Percentiles rank a stretch among this genome's conserved stretches.
Conservation (phyloP, 2,888 invertebrate genomes). For the Mylabris sibirica region DNA sequence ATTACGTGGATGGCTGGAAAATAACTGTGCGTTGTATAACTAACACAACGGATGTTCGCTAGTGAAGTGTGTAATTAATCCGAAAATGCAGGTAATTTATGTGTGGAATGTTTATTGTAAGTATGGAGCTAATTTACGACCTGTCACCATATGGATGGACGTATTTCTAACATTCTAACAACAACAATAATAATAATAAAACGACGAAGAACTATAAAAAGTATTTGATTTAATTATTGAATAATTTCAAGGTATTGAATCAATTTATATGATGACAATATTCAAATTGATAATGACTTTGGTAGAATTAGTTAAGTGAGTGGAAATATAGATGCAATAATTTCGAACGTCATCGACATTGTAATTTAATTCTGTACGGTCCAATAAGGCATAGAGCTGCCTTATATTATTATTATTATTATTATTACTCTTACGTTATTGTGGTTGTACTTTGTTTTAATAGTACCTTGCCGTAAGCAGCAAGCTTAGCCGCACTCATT, state of each 20-base stretch:
- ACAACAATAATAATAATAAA: neutral
- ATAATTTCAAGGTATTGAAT: neutral
- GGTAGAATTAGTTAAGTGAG: neutral
- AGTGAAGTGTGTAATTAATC: constrained; percentile 63
- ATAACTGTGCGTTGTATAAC: constrained; percentile 27
- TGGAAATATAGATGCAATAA: constrained; percentile 10
- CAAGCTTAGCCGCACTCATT: constrained; percentile 47
- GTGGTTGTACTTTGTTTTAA: constrained; percentile 38
- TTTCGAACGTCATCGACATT: constrained; percentile 23
- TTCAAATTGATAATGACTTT: neutral
- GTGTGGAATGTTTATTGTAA: constrained; percentile 63
- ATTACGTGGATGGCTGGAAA: constrained; percentile 14
- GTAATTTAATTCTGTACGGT: constrained; percentile 32
- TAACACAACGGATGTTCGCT: constrained; percentile 53
- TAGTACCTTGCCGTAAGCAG: constrained; percentile 49
- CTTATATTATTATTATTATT: neutral
- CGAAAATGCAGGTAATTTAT: constrained; percentile 64
- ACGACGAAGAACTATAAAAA: neutral
- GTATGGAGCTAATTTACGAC: constrained; percentile 61
- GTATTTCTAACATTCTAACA: neutral
- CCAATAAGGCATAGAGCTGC: constrained; percentile 28
- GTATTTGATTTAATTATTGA: too few relatives aligned
- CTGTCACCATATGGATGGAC: constrained; percentile 59
- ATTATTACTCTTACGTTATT: neutral
- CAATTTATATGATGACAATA: neutral